phyloP scores from a whole-genome alignment of 2,113 vertebrate species.

The Tenebrosternarchus preto region DNA sequence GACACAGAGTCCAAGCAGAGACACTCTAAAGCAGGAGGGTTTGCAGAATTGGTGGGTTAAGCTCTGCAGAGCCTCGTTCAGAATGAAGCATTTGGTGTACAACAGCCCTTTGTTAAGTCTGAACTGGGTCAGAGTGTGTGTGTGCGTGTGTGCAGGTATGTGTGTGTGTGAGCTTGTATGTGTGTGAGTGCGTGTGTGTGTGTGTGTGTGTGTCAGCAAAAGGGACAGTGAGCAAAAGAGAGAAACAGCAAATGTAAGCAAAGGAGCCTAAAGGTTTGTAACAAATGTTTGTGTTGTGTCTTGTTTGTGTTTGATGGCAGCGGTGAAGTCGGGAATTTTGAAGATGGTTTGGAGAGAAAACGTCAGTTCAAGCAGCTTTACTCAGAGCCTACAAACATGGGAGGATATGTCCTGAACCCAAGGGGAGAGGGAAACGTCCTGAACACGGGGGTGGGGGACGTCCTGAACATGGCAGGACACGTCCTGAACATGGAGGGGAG shows the following conservation, averaged over 20 bases:
- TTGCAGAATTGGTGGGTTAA: background rate
- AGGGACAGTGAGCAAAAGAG: background rate
- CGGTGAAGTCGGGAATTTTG: constrained; percentile 16
- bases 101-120: background rate
- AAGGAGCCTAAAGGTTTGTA: background rate
- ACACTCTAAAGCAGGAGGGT: too few species aligned
- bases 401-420: too few species aligned
- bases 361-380: constrained; percentile 43
- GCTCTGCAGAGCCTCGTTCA: background rate
- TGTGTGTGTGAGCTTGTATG: too few species aligned
- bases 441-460: too few species aligned
- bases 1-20: too few species aligned
- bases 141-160: constrained; percentile 4
- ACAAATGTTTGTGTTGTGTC: background rate
- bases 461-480: too few species aligned
- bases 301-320: background rate
- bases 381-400: too few species aligned
- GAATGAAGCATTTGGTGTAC: background rate
- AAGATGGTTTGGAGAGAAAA: constrained; percentile 38
- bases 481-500: too few species aligned
- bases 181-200: constrained; percentile 34
- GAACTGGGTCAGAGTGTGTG: constrained; percentile 47
- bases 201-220: constrained; percentile 37
- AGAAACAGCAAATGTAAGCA: too few species aligned
- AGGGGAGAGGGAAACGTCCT: too few species aligned